phyloP scores from a whole-genome alignment of 1,140 invertebrate genomes.

The Calycopis cecrops region DNA sequence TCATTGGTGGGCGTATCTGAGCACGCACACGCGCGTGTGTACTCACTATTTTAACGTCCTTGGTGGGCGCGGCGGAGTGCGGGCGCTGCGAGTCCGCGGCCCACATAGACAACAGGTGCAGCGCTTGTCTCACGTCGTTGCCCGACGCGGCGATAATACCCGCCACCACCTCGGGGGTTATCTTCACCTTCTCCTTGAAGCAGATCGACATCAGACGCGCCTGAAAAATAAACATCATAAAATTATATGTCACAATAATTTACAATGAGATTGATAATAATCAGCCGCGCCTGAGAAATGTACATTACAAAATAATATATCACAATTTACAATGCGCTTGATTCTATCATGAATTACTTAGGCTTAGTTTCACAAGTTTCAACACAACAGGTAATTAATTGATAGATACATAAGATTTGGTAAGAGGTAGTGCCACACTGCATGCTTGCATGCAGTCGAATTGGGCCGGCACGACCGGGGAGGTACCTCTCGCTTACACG shows the following conservation, averaged over 20 bases:
- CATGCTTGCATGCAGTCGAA: too few relatives aligned
- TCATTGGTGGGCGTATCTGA: neutral
- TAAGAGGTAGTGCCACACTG: too few relatives aligned
- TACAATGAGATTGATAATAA: too few relatives aligned
- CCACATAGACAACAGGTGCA: slow-evolving; percentile 91
- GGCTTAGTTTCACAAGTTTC: too few relatives aligned
- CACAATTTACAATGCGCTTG: too few relatives aligned
- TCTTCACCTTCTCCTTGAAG: slow-evolving; percentile 93
- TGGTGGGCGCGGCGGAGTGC: slow-evolving; percentile 77
- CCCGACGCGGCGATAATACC: slow-evolving; percentile 93
- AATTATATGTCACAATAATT: neutral
- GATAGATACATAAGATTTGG: too few relatives aligned
- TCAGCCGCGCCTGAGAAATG: too few relatives aligned
- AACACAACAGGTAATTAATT: too few relatives aligned
- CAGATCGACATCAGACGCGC: slow-evolving; percentile 92
- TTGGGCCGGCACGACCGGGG: too few relatives aligned
- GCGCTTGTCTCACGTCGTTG: slow-evolving; percentile 94
- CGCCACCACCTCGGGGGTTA: slow-evolving; percentile 84
- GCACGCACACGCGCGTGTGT: neutral
- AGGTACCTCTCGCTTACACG: too few relatives aligned
- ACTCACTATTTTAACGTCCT: slow-evolving; percentile 88
- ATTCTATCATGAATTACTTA: too few relatives aligned
- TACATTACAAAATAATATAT: too few relatives aligned
- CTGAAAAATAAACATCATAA: slow-evolving; percentile 56
- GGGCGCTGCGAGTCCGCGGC: slow-evolving; percentile 76